These are phyloP conservation scores for Acrobasis repandana DNA, from an alignment of 2,888 invertebrate genomes.

Conservation along the genomic window DNA sequence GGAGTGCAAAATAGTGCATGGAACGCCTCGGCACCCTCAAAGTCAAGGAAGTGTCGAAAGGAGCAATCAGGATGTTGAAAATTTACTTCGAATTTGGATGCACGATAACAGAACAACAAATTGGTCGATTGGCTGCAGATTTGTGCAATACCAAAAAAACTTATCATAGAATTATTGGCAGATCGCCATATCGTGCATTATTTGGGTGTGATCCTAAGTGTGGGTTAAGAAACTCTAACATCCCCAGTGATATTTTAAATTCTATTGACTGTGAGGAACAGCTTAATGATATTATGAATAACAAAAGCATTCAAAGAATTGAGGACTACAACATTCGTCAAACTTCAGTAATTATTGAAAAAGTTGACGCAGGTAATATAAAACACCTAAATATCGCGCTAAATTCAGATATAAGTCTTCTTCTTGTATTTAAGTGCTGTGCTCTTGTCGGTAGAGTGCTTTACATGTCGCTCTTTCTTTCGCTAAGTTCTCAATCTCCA, in stretches of 20 bases:
- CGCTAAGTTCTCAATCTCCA: too few relatives aligned
- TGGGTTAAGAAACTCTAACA: not conserved
- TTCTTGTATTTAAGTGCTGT: too few relatives aligned
- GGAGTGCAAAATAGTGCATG: not conserved
- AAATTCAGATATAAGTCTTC: too few relatives aligned
- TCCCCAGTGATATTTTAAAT: not conserved
- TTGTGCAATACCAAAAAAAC: slow-evolving; percentile 1
- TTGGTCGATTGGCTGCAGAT: not conserved
- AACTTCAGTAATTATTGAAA: too few relatives aligned
- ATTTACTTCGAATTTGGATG: not conserved
- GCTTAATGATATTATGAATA: not conserved
- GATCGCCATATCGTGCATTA: not conserved
- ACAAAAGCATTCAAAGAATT: too few relatives aligned
- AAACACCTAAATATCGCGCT: too few relatives aligned
- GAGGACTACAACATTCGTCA: too few relatives aligned
- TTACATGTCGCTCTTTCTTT: too few relatives aligned
- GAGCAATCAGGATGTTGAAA: not conserved
- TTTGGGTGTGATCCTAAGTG: not conserved
- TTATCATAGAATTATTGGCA: not conserved
- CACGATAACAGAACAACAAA: not conserved
- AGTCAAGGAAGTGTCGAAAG: not conserved
- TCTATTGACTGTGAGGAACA: not conserved
- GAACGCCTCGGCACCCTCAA: not conserved
- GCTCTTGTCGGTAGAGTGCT: too few relatives aligned
- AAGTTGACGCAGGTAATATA: too few relatives aligned